Evolutionary conservation across 2,888 invertebrate genomes (phyloP), one percentile per base, ranked within the genome.

Genomic region (Apodemia mormo): DNA sequence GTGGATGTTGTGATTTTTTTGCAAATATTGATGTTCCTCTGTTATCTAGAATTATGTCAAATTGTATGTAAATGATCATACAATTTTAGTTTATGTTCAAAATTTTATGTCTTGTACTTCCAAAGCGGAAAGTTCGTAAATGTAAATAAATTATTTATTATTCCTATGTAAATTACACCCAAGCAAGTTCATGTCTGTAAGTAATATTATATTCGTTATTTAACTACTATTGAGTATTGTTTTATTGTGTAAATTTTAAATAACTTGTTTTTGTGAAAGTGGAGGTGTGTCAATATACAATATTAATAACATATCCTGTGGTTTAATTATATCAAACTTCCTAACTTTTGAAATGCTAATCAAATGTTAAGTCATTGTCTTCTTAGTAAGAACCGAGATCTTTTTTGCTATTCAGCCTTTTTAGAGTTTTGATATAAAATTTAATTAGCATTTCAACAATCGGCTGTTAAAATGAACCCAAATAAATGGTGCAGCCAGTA

Each of bases 281-380:
- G 90, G 90, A 89, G 86, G 87, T 85, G 86, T 89, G 87, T 92
- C 90, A 92, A 92, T 92, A 92, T 90, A 92, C 87, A 90, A 88
- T 83, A 90, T 88, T 88, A 90, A 88, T 86, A 88, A 85, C 84
- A 85, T 75, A 78, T 68, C 64, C 75, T 77, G 74, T 82, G 76
- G 84, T 88, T 90, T 90, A 71, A 84, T 88, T 85, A 69, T 67
- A 56, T 49, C 70, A 22, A 58, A 58, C 12, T 29, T 30, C 30
- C 58, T 12, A 9, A 54, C 54, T 54, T 22, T 54, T 6, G 7
- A 54, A 54, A 54, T 45, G 10, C 1, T 45, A 12, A 45, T 45
- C 45, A 45, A 45, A 45, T 45, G 7, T 5, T 40, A 40, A 40
- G 40, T 40, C 8, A 8, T 8, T 40, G 40, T 40, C 8, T 40